Evolutionary conservation across 2,797 vertebrate genomes (phyloP).

Genomic region (Harpagifer antarcticus): DNA sequence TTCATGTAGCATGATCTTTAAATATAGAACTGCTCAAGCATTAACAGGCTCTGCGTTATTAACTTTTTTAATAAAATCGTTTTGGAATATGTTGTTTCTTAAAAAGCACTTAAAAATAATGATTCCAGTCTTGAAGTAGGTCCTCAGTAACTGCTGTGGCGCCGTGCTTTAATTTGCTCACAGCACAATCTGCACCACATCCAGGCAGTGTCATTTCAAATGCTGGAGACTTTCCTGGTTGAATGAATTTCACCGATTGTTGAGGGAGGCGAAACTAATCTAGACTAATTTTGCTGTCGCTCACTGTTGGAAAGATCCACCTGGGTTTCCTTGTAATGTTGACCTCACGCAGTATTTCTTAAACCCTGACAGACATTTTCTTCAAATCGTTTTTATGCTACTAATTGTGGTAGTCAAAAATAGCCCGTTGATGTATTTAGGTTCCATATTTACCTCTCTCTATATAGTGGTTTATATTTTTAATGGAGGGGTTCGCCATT

Average conservation of each 20-base stretch:
- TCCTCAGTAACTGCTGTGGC: constrained; percentile 7
- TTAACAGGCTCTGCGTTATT: constrained; percentile 20
- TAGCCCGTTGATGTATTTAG: neutral
- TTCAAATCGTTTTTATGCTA: neutral
- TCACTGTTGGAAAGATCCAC: constrained; percentile 25
- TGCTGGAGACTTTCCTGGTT: constrained; percentile 39
- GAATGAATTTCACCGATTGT: constrained; percentile 29
- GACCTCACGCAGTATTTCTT: constrained; percentile 6
- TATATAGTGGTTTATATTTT: neutral
- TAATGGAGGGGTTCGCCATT: neutral
- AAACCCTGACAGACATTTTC: neutral
- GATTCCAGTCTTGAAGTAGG: neutral
- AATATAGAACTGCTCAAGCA: neutral
- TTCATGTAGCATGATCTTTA: constrained; percentile 16
- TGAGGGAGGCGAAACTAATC: constrained; percentile 47
- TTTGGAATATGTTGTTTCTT: constrained; percentile 22
- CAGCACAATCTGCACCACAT: constrained; percentile 4
- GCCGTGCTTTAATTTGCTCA: constrained; percentile 40
- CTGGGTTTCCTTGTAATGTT: neutral
- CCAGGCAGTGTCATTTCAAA: constrained; percentile 36
- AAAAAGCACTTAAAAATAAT: neutral
- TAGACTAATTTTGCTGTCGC: constrained; percentile 52
- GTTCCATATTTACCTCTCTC: neutral
- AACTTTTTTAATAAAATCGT: neutral
- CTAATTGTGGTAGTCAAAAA: neutral